These are phyloP conservation scores for Echinops telfairi DNA, from an alignment of 2,113 vertebrate genomes.

Conservation along the genomic window DNA sequence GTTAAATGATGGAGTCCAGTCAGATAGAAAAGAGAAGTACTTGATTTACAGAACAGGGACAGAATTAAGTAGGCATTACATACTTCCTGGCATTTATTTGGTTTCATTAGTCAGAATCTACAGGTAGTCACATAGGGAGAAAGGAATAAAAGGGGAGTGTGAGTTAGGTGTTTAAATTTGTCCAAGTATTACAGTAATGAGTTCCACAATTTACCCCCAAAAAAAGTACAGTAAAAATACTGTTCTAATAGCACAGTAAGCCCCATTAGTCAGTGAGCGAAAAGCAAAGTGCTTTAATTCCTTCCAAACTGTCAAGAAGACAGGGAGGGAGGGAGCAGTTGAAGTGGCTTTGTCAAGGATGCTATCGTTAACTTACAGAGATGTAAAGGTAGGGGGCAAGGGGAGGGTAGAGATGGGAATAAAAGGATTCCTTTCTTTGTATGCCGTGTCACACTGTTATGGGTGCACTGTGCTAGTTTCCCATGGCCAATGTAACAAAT, in stretches of 20 bases:
- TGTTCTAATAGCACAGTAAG: constrained; percentile 65
- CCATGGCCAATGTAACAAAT: background rate
- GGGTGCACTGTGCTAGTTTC: background rate
- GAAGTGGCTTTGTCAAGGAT: constrained; percentile 46
- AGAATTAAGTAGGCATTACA: constrained; percentile 76
- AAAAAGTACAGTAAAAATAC: constrained; percentile 46
- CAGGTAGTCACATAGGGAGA: constrained; percentile 67
- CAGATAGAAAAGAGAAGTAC: constrained; percentile 53
- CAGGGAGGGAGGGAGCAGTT: background rate
- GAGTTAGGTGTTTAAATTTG: constrained; percentile 79
- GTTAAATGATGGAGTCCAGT: constrained; percentile 41
- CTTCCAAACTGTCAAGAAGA: constrained; percentile 65
- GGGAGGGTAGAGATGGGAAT: background rate
- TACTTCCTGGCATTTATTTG: constrained; percentile 73
- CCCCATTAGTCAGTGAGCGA: constrained; percentile 70
- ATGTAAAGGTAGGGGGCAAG: background rate
- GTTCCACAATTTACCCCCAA: constrained; percentile 74
- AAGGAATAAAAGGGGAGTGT: constrained; percentile 68
- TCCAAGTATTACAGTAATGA: constrained; percentile 77
- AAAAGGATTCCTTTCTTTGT: background rate
- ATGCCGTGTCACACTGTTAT: background rate
- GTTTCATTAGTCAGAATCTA: constrained; percentile 74
- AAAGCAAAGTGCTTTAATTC: constrained; percentile 67
- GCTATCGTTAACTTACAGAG: background rate
- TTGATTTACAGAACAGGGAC: constrained; percentile 64